phyloP scores from a whole-genome alignment of 1,140 invertebrate species.

The Diorhabda carinulata region DNA sequence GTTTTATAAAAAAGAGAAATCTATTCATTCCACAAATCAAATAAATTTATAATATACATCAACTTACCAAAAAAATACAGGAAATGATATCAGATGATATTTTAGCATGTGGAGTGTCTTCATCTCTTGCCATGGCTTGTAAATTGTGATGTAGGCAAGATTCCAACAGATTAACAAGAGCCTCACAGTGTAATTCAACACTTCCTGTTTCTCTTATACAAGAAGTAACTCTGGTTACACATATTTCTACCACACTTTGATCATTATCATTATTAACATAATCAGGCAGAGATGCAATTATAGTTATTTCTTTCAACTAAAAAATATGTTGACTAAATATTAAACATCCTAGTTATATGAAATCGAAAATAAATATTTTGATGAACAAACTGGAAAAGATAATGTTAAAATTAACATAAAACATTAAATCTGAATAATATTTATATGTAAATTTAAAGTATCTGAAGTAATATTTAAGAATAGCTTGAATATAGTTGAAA shows the following conservation, averaged over 20 bases:
- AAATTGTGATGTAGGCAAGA: slow-evolving; percentile 85
- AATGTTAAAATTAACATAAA: too few species aligned
- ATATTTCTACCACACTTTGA: slow-evolving; percentile 91
- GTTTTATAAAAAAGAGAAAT: too few species aligned
- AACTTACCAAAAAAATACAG: slow-evolving; percentile 84
- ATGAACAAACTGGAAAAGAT: too few species aligned
- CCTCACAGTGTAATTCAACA: slow-evolving; percentile 78
- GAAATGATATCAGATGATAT: slow-evolving; percentile 91
- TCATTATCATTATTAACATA: slow-evolving; percentile 85
- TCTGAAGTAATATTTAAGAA: too few species aligned
- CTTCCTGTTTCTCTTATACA: slow-evolving; percentile 86
- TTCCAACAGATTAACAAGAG: slow-evolving; percentile 78
- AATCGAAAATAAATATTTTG: neutral
- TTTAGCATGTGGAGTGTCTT: slow-evolving; percentile 92
- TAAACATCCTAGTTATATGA: neutral
- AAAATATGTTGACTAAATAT: slow-evolving; percentile 12
- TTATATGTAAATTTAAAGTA: too few species aligned
- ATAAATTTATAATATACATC: too few species aligned
- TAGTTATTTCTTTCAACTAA: slow-evolving; percentile 68
- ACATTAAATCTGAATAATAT: too few species aligned
- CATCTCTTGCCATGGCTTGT: slow-evolving; percentile 70
- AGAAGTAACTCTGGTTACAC: slow-evolving; percentile 81
- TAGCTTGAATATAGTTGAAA: neutral
- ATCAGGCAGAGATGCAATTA: slow-evolving; percentile 74
- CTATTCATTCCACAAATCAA: too few species aligned